These are phyloP conservation scores for Cynaeus angustus DNA, from an alignment of 2,888 invertebrate genomes.

Conservation along the genomic window DNA sequence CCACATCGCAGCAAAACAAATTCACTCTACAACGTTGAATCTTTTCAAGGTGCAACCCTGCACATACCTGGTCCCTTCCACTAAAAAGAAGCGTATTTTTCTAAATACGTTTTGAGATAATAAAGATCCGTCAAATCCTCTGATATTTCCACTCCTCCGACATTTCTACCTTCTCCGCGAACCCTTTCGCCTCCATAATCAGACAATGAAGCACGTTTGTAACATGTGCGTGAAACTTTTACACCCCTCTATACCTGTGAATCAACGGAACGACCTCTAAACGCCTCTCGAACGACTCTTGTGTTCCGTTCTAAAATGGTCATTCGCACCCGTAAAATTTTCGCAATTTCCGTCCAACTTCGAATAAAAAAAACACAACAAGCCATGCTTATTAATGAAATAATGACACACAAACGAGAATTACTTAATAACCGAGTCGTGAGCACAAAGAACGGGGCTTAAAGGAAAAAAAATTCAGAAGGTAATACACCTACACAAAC, in stretches of 20 bases:
- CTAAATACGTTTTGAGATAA: too few relatives aligned
- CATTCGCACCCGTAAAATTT: not conserved
- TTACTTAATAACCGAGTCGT: slow-evolving; percentile 20
- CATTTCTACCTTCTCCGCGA: not conserved
- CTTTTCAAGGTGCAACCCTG: too few relatives aligned
- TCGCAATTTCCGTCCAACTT: too few relatives aligned
- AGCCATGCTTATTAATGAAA: not conserved
- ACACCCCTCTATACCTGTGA: slow-evolving; percentile 31
- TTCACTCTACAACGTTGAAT: too few relatives aligned
- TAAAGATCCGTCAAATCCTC: too few relatives aligned
- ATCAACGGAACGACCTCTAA: not conserved
- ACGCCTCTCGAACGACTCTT: too few relatives aligned
- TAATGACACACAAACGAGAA: slow-evolving; percentile 18
- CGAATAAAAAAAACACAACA: too few relatives aligned
- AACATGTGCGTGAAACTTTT: slow-evolving; percentile 37
- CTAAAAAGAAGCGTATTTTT: too few relatives aligned
- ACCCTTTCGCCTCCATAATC: slow-evolving; percentile 20
- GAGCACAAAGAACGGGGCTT: slow-evolving; percentile 33
- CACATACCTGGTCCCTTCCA: too few relatives aligned
- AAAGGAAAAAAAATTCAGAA: slow-evolving; percentile 33
- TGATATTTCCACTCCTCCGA: too few relatives aligned
- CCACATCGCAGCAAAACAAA: too few relatives aligned
- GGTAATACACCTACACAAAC: slow-evolving; percentile 45
- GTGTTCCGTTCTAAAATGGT: too few relatives aligned
- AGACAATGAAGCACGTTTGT: slow-evolving; percentile 27